Percentiles rank a stretch among this genome's conserved stretches.
Evolutionary conservation across 2,888 invertebrate genomes (phyloP).

Genomic region (Tuta absoluta): DNA sequence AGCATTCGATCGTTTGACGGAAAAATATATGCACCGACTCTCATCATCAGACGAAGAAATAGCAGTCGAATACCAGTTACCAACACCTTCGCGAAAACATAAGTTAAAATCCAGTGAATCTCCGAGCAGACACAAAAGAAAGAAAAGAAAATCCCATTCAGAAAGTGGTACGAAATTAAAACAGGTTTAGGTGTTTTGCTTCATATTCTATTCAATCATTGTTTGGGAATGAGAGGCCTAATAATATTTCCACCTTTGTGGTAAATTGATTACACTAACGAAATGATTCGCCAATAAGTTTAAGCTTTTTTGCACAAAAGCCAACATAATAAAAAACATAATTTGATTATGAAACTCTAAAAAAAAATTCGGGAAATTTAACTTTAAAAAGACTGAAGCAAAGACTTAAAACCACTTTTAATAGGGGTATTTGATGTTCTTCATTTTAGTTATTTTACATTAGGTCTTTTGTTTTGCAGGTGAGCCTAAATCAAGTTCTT

Average conservation of each 20-base stretch:
- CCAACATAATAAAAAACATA: too few species aligned
- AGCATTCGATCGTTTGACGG: conserved; percentile 90
- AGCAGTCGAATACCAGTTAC: conserved; percentile 84
- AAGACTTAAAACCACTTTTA: too few species aligned
- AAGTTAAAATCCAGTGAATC: conserved; percentile 68
- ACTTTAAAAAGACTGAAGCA: too few species aligned
- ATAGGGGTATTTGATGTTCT: not conserved
- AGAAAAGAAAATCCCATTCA: conserved; percentile 67
- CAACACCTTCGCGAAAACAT: conserved; percentile 72
- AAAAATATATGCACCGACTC: conserved; percentile 90
- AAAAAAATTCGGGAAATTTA: too few species aligned
- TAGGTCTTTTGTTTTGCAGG: conserved; percentile 45
- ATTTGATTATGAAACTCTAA: too few species aligned
- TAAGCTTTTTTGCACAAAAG: too few species aligned
- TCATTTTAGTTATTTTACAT: not conserved
- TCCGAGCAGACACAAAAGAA: conserved; percentile 62
- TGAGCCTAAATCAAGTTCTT: conserved; percentile 62
- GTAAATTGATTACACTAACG: too few species aligned
- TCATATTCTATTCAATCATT: too few species aligned
- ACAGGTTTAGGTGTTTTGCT: too few species aligned
- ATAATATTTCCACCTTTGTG: too few species aligned
- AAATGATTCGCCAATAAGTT: too few species aligned
- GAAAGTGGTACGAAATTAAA: conserved; percentile 48
- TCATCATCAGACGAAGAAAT: conserved; percentile 90
- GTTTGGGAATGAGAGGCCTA: too few species aligned